These are phyloP conservation scores for Pseudoips prasinana DNA, from an alignment of 2,888 invertebrate species.

Conservation along the genomic window DNA sequence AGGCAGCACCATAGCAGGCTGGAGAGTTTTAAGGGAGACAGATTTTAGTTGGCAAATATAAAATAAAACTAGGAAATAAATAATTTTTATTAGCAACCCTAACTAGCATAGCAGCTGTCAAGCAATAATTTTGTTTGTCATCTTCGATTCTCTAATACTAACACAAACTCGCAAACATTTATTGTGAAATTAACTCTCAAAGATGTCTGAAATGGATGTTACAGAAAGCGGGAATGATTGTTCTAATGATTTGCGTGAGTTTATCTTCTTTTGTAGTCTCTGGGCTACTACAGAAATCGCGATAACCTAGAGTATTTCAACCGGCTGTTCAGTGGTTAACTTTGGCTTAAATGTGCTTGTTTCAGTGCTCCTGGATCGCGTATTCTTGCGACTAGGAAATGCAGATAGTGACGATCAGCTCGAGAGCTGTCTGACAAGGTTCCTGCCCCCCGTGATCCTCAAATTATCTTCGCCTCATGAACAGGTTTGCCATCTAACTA, in stretches of 20 bases:
- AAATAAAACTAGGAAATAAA: too few relatives aligned
- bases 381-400: slow-evolving; percentile 93
- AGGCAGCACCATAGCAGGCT: too few relatives aligned
- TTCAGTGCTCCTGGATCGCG: slow-evolving; percentile 92
- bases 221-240: slow-evolving; percentile 61
- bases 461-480: slow-evolving; percentile 94
- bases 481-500: too few relatives aligned
- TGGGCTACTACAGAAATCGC: not conserved
- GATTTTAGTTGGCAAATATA: too few relatives aligned
- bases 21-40: too few relatives aligned
- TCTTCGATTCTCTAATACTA: slow-evolving; percentile 15
- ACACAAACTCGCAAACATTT: slow-evolving; percentile 29
- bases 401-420: slow-evolving; percentile 95
- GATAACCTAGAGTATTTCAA: slow-evolving; percentile 20
- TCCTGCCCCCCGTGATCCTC: slow-evolving; percentile 93
- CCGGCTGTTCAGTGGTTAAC: slow-evolving; percentile 36
- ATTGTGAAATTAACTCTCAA: slow-evolving; percentile 35
- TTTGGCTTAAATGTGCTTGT: slow-evolving; percentile 19
- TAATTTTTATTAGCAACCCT: too few relatives aligned
- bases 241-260: slow-evolving; percentile 72
- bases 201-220: slow-evolving; percentile 77
- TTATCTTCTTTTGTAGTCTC: too few relatives aligned
- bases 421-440: slow-evolving; percentile 89
- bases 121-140: slow-evolving; percentile 49
- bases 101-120: too few relatives aligned